Percentiles rank a stretch among this genome's conserved stretches.
These are phyloP conservation scores for Deroplatys truncata DNA, from an alignment of 2,888 invertebrate species.

Conservation along the genomic window DNA sequence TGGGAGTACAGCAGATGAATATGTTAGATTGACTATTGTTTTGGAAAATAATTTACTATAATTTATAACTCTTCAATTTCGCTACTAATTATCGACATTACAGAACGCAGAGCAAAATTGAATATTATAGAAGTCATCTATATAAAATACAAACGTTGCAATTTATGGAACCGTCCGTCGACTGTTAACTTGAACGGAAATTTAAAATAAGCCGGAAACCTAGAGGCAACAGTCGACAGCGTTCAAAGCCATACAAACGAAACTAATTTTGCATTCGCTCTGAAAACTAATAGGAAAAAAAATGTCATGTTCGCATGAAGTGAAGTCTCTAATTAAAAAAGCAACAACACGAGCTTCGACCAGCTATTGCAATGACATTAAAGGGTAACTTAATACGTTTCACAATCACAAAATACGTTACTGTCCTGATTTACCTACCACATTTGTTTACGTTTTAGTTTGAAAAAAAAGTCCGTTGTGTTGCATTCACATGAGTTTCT, in stretches of 20 bases:
- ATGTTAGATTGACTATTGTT: too few species aligned
- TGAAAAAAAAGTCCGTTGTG: too few species aligned
- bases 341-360: background rate
- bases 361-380: too few species aligned
- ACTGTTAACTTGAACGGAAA: background rate
- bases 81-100: background rate
- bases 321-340: background rate
- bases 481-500: too few species aligned
- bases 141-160: background rate
- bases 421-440: too few species aligned
- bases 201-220: background rate
- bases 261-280: background rate
- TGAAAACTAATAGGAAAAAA: background rate
- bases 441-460: too few species aligned
- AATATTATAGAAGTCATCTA: background rate
- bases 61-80: too few species aligned
- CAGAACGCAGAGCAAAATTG: background rate
- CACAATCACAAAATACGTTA: too few species aligned
- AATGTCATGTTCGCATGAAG: background rate
- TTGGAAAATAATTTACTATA: too few species aligned
- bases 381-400: too few species aligned
- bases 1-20: too few species aligned
- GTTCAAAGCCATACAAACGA: background rate
- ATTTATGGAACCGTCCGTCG: background rate
- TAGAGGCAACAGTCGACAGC: background rate